Conservation (phyloP, 2,888 invertebrate genomes). For the Nezara viridula region DNA sequence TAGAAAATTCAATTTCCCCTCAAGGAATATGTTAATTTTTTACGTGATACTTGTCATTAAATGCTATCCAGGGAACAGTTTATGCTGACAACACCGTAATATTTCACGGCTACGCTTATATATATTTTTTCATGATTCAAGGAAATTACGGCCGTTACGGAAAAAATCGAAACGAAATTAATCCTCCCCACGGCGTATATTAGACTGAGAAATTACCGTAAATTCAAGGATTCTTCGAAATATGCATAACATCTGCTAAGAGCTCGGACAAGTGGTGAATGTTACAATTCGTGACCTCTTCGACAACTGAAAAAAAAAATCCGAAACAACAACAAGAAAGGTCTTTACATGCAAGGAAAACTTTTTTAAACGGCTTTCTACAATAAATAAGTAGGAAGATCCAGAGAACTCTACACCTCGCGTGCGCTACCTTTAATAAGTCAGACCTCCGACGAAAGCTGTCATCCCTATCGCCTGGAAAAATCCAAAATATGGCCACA, state of each 20-base stretch:
- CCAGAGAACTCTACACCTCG: constrained; percentile 13
- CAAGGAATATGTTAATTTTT: constrained; percentile 8
- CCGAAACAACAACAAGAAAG: not conserved
- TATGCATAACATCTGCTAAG: constrained; percentile 16
- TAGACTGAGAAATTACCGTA: not conserved
- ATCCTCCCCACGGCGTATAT: not conserved
- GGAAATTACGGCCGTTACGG: not conserved
- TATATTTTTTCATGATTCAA: not conserved
- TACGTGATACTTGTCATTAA: constrained; percentile 2
- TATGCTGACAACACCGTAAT: not conserved
- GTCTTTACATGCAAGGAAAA: constrained; percentile 16
- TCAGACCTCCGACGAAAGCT: constrained; percentile 8
- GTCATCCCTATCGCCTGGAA: not conserved
- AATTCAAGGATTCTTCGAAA: not conserved
- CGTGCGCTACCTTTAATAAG: constrained; percentile 29
- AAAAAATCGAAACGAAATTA: not conserved
- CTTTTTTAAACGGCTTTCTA: constrained; percentile 23
- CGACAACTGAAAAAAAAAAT: not conserved
- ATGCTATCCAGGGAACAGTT: not conserved
- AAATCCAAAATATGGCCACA: constrained; percentile 39
- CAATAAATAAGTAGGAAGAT: constrained; percentile 44
- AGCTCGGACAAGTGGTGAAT: not conserved
- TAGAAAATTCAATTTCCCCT: not conserved
- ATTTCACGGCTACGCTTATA: not conserved
- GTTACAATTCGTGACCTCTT: constrained; percentile 17